Base-by-base conservation (phyloP, 2,797 vertebrate genomes). In the Poeciliopsis paucimaculata region DNA sequence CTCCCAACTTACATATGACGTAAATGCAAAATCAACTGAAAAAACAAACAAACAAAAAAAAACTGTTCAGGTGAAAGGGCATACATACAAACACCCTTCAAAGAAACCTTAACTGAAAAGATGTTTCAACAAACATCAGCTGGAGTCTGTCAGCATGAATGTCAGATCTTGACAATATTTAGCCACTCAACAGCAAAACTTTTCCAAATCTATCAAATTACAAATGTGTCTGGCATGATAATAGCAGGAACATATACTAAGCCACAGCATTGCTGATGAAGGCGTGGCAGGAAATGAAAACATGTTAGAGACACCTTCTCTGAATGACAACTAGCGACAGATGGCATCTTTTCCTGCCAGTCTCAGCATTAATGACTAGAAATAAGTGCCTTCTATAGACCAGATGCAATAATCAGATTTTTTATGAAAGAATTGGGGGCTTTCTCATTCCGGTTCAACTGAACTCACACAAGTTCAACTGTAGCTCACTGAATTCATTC, bases 371-470 rank as follows among this genome's bases (percentile, higher is more conserved):
- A n/a, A 68, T 11, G 4, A 78, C 43, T 70, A 9, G 41, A 51
- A 8, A 64, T 7, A 66, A 36, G 34, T 36, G 0, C 62, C 62
- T 66, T 20, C 9, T 66, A n/a, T 43, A 57, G 74, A 3, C 3
- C 73, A 73, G 77, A 4, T 2, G 2, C 18, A 1, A 73, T 83
- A 78, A 89, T 87, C 6, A 0, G 73, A 87, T 90, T 83, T 57
- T 49, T 77, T 41, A 57, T 73, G 68, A 53, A 68, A 71, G 39
- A 64, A 86, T 84, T 84, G 28, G n/a, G 45, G 28, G n/a, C 11
- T n/a, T 57, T 84, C 88, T 20, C 20, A 66, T 79, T 47, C 87
- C 31, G 75, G 12, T 91, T 84, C 79, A 0, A 20, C 70, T 79
- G 82, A 62, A 34, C 84, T 88, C 60, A 81, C 62, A 72, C 4